These are phyloP conservation scores for Cheumatopsyche charites DNA, from an alignment of 1,140 invertebrate genomes.

Conservation along the genomic window DNA sequence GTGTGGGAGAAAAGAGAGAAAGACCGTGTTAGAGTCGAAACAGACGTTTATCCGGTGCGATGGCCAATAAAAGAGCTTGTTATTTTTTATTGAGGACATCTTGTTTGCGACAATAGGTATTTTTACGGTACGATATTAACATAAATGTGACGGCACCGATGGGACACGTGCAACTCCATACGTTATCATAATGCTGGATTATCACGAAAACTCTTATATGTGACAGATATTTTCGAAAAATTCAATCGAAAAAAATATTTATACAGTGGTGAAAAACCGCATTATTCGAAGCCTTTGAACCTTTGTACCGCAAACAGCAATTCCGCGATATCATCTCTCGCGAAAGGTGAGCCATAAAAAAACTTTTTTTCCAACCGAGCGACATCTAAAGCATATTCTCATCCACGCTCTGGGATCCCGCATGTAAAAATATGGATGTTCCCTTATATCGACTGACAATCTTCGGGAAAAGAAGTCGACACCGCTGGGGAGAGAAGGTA, in stretches of 20 bases:
- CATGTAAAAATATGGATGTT: conserved; percentile 26
- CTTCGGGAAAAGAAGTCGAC: conserved; percentile 23
- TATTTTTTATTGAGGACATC: conserved; percentile 48
- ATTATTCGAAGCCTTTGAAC: too few species aligned
- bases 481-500: background rate
- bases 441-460: conserved; percentile 34
- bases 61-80: conserved; percentile 46
- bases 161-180: background rate
- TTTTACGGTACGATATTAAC: conserved; percentile 46
- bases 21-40: conserved; percentile 2
- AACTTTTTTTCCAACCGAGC: background rate
- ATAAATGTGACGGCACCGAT: conserved; percentile 43
- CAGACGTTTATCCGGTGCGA: conserved; percentile 40
- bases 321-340: conserved; percentile 14
- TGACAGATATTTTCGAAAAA: too few species aligned
- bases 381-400: conserved; percentile 2
- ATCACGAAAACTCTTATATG: too few species aligned
- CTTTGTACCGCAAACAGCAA: background rate
- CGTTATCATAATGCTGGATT: conserved; percentile 5
- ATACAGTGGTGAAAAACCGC: background rate
- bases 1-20: background rate
- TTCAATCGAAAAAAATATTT: too few species aligned
- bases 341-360: background rate
- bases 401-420: background rate
- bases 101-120: conserved; percentile 46